Base-by-base conservation (phyloP, 2,113 vertebrate species). In the Gasterosteus nipponicus region DNA sequence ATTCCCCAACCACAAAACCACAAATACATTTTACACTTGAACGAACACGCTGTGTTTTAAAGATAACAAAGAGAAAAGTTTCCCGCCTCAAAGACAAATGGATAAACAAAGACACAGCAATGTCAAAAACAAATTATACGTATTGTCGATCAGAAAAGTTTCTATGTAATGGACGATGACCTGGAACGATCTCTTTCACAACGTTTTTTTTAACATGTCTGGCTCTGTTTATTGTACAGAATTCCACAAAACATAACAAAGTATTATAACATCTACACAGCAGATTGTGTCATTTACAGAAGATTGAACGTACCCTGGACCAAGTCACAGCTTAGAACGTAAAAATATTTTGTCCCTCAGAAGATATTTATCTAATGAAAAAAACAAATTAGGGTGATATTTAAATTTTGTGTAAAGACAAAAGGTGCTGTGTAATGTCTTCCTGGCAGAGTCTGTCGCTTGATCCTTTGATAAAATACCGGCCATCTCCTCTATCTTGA, bases 1-100 rank as follows among this genome's bases (percentile, higher is more conserved):
- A 73, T 78, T 81, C 69, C 42, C 60, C 33, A 66, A 66, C 42
- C 54, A 75, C 71, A 72, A 35, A 35, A 67, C 63, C 51, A 69
- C 26, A 74, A 51, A 69, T 31, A 49, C 39, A 65, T 15, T 59
- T 35, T 41, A 33, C 60, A 78, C n/a, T 69, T 54, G 44, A 75
- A 33, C 2, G 10, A 67, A 33, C 39, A 51, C 44, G 19, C 7
- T 60, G 53, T 67, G 35, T 76, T 82, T 53, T 26, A 33, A 72
- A 78, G 62, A 76, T 69, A 75, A 42, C 53, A 57, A 65, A 69
- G 41, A 66, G 7, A 14, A 69, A 77, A 53, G 16, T 29, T 42
- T 59, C 15, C 15, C 12, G 16, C 44, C 19, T 70, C 19, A 9
- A 59, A 64, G 44, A 72, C 22, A 47, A 49, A 74, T 63, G 63